phyloP scores from a whole-genome alignment of 2,113 vertebrate species.

The Myotis brandtii region DNA sequence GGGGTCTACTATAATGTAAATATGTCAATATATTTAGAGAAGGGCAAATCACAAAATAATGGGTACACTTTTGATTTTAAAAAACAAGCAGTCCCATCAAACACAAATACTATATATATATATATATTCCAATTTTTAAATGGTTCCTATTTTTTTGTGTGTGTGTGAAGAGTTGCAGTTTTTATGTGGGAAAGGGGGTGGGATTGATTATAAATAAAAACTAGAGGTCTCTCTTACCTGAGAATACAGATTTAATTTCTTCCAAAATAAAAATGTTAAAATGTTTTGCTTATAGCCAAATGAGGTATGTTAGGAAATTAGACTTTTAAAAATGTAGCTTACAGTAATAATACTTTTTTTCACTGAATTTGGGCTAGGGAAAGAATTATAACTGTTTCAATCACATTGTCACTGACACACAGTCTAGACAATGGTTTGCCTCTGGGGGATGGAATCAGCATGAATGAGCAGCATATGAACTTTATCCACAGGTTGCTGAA shows the following conservation, averaged over 20 bases:
- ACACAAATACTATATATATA: too few species aligned
- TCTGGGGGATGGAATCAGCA: neutral
- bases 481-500: neutral
- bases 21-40: neutral
- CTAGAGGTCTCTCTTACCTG: neutral
- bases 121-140: too few species aligned
- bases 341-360: neutral
- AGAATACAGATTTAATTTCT: neutral
- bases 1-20: neutral
- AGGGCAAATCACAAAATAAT: neutral
- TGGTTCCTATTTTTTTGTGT: too few species aligned
- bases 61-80: neutral
- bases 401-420: neutral
- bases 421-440: neutral
- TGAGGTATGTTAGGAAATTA: neutral
- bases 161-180: too few species aligned
- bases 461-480: neutral
- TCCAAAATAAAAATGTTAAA: slow-evolving; percentile 1
- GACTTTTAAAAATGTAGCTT: neutral
- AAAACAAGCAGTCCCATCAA: neutral
- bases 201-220: neutral
- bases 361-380: neutral
- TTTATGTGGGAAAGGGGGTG: neutral
- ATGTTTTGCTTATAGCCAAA: neutral
- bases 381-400: neutral